Conservation (phyloP, 2,888 invertebrate genomes). For the Julus scanicus region DNA sequence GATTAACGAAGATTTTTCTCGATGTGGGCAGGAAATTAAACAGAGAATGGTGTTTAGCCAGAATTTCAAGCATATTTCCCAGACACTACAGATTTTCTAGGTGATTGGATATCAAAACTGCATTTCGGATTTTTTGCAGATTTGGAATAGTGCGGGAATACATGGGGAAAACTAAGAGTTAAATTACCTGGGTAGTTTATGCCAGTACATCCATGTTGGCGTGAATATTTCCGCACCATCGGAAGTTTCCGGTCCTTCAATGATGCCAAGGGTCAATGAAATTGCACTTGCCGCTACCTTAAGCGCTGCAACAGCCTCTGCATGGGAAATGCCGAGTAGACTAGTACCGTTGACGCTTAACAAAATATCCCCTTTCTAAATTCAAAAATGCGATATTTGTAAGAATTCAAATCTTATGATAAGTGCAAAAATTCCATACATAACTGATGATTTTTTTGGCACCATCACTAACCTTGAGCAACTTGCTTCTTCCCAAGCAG, state of each 20-base stretch:
- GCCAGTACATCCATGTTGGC: slow-evolving; percentile 69
- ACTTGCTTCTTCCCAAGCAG: slow-evolving; percentile 66
- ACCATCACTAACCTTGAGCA: slow-evolving; percentile 64
- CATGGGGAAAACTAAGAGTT: background rate
- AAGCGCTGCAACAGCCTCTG: slow-evolving; percentile 67
- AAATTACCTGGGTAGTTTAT: slow-evolving; percentile 66
- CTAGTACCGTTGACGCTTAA: slow-evolving; percentile 67
- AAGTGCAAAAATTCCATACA: slow-evolving; percentile 20
- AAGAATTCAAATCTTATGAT: background rate
- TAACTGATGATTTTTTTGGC: background rate
- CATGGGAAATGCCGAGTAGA: slow-evolving; percentile 67
- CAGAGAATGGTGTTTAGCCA: no score
- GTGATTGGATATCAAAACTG: no score
- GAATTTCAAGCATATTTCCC: no score
- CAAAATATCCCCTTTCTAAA: slow-evolving; percentile 68
- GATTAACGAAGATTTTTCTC: no score
- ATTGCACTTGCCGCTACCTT: slow-evolving; percentile 65
- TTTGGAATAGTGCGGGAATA: no score
- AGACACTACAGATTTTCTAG: no score
- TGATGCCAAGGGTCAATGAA: slow-evolving; percentile 65
- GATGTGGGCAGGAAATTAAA: no score
- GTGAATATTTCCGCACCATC: slow-evolving; percentile 66
- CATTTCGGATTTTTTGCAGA: no score
- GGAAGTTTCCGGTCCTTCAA: slow-evolving; percentile 67
- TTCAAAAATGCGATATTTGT: slow-evolving; percentile 50